Evolutionary conservation across 2,113 vertebrate genomes (phyloP).

Genomic region (Bos javanicus): DNA sequence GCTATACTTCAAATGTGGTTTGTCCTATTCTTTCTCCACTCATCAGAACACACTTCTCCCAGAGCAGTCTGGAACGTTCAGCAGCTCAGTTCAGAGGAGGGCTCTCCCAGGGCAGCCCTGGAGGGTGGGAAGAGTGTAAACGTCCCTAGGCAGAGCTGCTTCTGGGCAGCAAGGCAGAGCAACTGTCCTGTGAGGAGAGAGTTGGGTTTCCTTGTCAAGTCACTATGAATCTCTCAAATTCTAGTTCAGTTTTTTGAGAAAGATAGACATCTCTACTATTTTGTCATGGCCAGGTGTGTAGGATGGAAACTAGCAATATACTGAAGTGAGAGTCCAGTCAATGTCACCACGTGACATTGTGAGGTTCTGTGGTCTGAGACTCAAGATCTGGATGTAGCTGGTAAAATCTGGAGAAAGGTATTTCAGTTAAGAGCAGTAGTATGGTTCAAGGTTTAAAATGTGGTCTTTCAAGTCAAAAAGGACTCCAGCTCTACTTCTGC

Average conservation of each 20-base stretch:
- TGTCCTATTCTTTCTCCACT: neutral
- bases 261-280: neutral
- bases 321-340: neutral
- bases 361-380: neutral
- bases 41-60: neutral
- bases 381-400: neutral
- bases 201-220: neutral
- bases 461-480: neutral
- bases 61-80: neutral
- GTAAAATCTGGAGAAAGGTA: neutral
- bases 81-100: neutral
- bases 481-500: neutral
- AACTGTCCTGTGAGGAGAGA: neutral
- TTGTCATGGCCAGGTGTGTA: neutral
- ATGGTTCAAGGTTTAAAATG: neutral
- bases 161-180: accelerated
- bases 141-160: neutral
- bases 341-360: neutral
- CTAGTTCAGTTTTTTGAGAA: neutral
- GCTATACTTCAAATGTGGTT: neutral
- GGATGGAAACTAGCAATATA: neutral
- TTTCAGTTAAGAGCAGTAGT: neutral
- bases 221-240: neutral
- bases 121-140: neutral
- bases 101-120: neutral